Base-by-base conservation (phyloP, 2,797 vertebrate genomes). In the Dendrocincla tyrannina region DNA sequence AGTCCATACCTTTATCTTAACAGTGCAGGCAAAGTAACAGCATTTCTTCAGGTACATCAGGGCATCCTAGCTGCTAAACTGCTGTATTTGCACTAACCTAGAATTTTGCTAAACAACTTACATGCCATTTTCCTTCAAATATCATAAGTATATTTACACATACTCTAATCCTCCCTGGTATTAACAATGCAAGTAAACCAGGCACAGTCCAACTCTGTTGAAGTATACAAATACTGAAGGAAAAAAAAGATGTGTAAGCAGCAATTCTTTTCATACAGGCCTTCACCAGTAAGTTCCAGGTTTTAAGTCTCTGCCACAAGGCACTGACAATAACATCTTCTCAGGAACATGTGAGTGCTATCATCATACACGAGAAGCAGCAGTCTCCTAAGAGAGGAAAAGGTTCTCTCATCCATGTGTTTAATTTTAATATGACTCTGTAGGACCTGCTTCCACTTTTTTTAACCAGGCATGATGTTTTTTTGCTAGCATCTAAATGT, bases 401-500 rank as follows among this genome's bases (percentile, higher is more conserved):
- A 63, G 28, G 19, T 47, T 88, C 72, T 76, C 6, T 3, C 42
- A 69, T 62, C n/a, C 24, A 9, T 24, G 10, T 46, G 69, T 69
- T 81, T 78, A 74, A 66, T 52, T 64, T 64, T n/a, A 81, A 1
- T 3, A 53, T 18, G n/a, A 19, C 17, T 55, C 39, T 9, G 2
- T 7, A 85, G 59, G n/a, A 84, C 46, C 23, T 25, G 37, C 17
- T 73, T 83, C 35, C 41, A 53, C 9, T 35, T 32, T 63, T 75
- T 80, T 95, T 17, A 87, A 83, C 25, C 8, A 91, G 66, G 44
- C 73, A 85, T 73, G 16, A 8, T 62, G 73, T 83, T 94, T 94
- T 90, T 90, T 63, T 93, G 37, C 41, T 49, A 81, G 53, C 41
- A 78, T 78, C 62, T 93, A 88, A 95, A 94, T 92, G 89, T 93